Base-by-base conservation (phyloP, 2,113 vertebrate genomes). In the Rhinichthys klamathensis region DNA sequence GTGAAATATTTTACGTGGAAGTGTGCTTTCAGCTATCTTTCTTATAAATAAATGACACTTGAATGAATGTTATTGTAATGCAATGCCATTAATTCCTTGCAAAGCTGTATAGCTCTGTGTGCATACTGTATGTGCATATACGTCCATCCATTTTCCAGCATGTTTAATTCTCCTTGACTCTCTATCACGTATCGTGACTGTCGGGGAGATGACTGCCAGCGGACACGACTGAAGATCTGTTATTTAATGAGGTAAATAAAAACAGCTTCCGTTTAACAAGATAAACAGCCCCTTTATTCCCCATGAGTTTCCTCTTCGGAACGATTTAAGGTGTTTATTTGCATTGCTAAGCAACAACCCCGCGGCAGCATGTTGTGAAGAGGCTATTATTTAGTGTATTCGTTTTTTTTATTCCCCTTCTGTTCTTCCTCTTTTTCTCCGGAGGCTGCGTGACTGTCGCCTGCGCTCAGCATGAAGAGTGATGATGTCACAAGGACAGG, bases 231-330 rank as follows among this genome's bases (percentile, higher is more conserved):
- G 88, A 98, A 98, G 94, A 97, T 98, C 90, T 99, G 97, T 89
- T 97, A 96, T 89, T 96, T 99, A 88, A 99, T 99, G 96, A 97
- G 98, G 98, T 99, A 95, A 96, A 89, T 10, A 75, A 8, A 38
- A 41, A 7, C 5, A 78, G 44, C 49, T 35, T 73, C 11, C 46
- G 77, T 67, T 73, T 32, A 35, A 27, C 35, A 16, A 44, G 9
- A 46, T 18, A 46, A 38, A 83, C 60, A 69, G 25, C 12, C 65
- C 23, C 21, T 85, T 38, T 75, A 77, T 73, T 21, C n/a, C 35
- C n/a, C 9, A 23, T 67, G 58, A 58, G 49, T 49, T 73, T 58
- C 21, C 27, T 44, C 16, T 30, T 51, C 54, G 54, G 69, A 77
- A 63, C 15, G 23, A 15, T 49, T 77, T 41, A 79, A 82, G 21